These are phyloP conservation scores for Dinothrombium tinctorium DNA, from an alignment of 1,140 invertebrate species.

Conservation along the genomic window DNA sequence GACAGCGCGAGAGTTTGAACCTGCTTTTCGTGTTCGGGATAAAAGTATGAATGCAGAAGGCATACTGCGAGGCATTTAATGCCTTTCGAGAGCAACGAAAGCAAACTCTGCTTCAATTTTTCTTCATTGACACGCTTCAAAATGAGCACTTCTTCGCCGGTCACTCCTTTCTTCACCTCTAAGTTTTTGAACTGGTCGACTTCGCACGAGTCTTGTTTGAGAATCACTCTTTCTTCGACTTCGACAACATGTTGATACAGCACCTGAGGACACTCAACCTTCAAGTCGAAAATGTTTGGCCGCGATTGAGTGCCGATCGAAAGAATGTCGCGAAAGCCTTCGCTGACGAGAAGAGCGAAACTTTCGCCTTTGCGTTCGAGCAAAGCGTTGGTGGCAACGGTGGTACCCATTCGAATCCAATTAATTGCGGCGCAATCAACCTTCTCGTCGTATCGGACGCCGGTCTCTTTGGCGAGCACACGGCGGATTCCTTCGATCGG, in stretches of 20 bases:
- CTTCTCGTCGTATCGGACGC: slow-evolving; percentile 15
- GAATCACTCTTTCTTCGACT: slow-evolving; percentile 67
- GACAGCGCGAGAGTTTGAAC: slow-evolving; percentile 57
- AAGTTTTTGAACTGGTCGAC: slow-evolving; percentile 17
- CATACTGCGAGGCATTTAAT: slow-evolving; percentile 83
- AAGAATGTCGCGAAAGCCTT: slow-evolving; percentile 76
- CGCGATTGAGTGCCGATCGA: slow-evolving; percentile 96
- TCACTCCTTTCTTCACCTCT: slow-evolving; percentile 3
- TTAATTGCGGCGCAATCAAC: slow-evolving; percentile 26
- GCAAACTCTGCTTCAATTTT: slow-evolving; percentile 32
- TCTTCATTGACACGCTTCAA: slow-evolving; percentile 22
- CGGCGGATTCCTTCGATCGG: slow-evolving; percentile 85
- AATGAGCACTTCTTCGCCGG: slow-evolving; percentile 21
- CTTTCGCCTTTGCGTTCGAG: slow-evolving; percentile 84
- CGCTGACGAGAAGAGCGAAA: slow-evolving; percentile 60
- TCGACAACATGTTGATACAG: slow-evolving; percentile 75
- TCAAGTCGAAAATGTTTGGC: slow-evolving; percentile 87
- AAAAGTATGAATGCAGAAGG: slow-evolving; percentile 84
- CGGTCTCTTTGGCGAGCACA: slow-evolving; percentile 29
- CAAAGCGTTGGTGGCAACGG: slow-evolving; percentile 93
- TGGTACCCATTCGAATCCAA: slow-evolving; percentile 98
- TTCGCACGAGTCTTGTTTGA: slow-evolving; percentile 29
- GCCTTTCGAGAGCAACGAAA: slow-evolving; percentile 35
- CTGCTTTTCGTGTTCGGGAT: slow-evolving; percentile 51
- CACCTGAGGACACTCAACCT: slow-evolving; percentile 59